Conservation (phyloP, 2,113 vertebrate species). For the Ceyx cyanopectus region DNA sequence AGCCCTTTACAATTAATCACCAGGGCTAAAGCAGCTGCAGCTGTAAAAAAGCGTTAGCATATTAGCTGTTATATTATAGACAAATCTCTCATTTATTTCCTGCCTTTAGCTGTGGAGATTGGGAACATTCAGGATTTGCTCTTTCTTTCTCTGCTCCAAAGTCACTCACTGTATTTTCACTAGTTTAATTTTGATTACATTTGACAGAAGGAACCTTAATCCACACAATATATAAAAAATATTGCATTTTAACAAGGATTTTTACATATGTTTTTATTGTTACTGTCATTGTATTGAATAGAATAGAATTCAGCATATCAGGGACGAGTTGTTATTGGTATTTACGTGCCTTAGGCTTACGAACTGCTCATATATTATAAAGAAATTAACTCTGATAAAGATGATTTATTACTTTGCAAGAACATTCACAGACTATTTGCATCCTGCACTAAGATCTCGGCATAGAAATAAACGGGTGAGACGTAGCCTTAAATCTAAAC, state of each 20-base stretch:
- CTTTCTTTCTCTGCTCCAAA: not conserved
- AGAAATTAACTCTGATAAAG: conserved; percentile 42
- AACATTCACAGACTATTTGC: not conserved
- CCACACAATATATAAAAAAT: not conserved
- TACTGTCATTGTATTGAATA: not conserved
- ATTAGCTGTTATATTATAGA: conserved; percentile 42
- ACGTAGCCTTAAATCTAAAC: not conserved
- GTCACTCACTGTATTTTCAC: conserved; percentile 6
- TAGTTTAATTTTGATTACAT: conserved; percentile 15
- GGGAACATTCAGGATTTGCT: not conserved
- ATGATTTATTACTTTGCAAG: conserved; percentile 21
- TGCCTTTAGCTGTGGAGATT: conserved; percentile 44
- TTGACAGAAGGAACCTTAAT: conserved; percentile 42
- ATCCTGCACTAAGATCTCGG: not conserved
- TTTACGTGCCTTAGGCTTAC: not conserved
- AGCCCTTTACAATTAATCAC: conserved; percentile 60
- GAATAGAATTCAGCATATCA: conserved; percentile 2
- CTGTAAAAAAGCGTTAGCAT: conserved; percentile 7
- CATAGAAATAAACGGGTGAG: not conserved
- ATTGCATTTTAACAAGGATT: conserved; percentile 33
- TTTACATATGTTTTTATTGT: conserved; percentile 33
- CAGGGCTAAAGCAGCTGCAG: conserved; percentile 55
- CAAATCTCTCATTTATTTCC: conserved; percentile 62
- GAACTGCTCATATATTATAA: not conserved
- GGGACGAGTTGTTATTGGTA: not conserved